A percentile compares a stretch with the other conserved stretches of the same genome.
Evolutionary conservation across 2,888 invertebrate genomes (phyloP).

Genomic region (Ptychoptera albimana): DNA sequence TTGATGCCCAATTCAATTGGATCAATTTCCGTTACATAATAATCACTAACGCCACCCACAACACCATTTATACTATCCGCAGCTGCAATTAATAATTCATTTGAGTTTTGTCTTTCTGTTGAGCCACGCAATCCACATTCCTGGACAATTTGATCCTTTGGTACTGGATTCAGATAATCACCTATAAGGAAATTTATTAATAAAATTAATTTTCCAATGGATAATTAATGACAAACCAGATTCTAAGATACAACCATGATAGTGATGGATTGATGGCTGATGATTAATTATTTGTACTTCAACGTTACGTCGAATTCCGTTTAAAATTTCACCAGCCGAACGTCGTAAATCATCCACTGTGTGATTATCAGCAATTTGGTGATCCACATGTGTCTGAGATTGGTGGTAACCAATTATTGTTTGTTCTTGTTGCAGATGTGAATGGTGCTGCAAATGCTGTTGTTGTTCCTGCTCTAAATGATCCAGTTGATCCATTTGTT

Average conservation of each 20-base stretch:
- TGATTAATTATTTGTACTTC: slow-evolving; percentile 38
- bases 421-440: too few relatives aligned
- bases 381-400: background rate
- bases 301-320: slow-evolving; percentile 39
- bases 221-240: slow-evolving; percentile 17
- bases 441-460: too few relatives aligned
- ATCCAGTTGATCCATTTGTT: slow-evolving; percentile 7
- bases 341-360: slow-evolving; percentile 31
- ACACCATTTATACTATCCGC: too few relatives aligned
- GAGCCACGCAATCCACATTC: slow-evolving; percentile 53
- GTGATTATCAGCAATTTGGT: slow-evolving; percentile 7
- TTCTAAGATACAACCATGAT: slow-evolving; percentile 26
- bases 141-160: slow-evolving; percentile 60
- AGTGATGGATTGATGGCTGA: slow-evolving; percentile 9
- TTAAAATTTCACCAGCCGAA: slow-evolving; percentile 42
- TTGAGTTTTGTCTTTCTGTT: slow-evolving; percentile 20
- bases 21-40: slow-evolving; percentile 29
- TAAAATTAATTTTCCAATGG: too few relatives aligned
- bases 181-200: too few relatives aligned
- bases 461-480: background rate
- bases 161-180: slow-evolving; percentile 51
- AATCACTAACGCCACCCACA: slow-evolving; percentile 15
- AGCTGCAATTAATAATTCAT: slow-evolving; percentile 1
- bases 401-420: too few relatives aligned
- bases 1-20: slow-evolving; percentile 30